Base-by-base conservation (phyloP, 2,113 vertebrate genomes). In the Fregetta grallaria region DNA sequence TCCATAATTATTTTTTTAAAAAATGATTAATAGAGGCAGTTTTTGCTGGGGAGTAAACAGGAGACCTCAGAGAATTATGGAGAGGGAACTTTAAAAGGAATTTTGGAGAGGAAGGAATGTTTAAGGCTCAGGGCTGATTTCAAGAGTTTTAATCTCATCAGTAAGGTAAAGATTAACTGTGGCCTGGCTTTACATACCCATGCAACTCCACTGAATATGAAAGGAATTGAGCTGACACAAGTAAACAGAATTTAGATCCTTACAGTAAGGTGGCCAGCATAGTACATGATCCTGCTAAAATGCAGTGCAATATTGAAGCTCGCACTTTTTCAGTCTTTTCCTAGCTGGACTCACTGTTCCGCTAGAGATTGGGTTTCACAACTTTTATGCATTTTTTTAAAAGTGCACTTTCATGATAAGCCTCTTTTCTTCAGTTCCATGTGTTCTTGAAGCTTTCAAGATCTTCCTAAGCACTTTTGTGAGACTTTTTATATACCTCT, bases 401-500 rank as follows among this genome's bases (percentile, higher is more conserved):
- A 80, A 62, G 25, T 75, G 23, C 7, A 10, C 19, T 93, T 92
- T 74, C 40, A 26, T 55, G 13, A 23, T 47, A 52, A 50, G 10
- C 8, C 6, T 61, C 32, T 85, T 59, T 42, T 53, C 26, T 85
- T 59, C 30, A 66, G 21, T 80, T 92, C 86, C 23, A 13, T 10
- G 3, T 55, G 38, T 58, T 67, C 36, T 53, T 68, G 36, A 89
- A 61, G 36, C 7, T 93, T 96, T 85, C 88, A 82, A 66, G 44
- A 90, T 70, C 70, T 89, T 93, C 38, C 40, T 29, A 65, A 89
- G 34, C 34, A 66, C 49, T 96, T 78, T 13, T 61, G 22, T 62
- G 84, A 71, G 29, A 80, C 61, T 95, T 90, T 93, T 94, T 71
- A 36, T 73, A 89, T 75, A 96, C n/a, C 82, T 96, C 42, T 97